Percentiles rank a stretch among this genome's conserved stretches.
Conservation (phyloP, 2,113 vertebrate genomes). For the Callorhinus ursinus region DNA sequence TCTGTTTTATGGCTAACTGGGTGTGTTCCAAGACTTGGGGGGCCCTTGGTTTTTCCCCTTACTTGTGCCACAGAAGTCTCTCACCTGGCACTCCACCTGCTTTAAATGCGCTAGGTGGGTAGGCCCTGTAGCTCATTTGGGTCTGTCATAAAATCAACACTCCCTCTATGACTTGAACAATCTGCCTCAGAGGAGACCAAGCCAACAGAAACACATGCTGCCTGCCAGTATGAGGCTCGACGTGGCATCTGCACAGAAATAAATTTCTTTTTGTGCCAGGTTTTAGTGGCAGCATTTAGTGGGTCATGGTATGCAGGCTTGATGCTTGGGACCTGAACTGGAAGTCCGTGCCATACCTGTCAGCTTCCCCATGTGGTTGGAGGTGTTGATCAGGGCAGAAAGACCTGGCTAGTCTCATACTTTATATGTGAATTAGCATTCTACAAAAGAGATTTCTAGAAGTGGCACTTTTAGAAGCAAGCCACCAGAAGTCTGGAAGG, state of each 20-base stretch:
- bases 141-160: conserved; percentile 49
- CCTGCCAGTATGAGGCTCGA: not conserved
- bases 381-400: not conserved
- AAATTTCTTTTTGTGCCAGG: not conserved
- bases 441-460: not conserved
- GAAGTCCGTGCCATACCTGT: not conserved
- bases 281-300: not conserved
- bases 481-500: not conserved
- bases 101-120: not conserved
- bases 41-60: not conserved
- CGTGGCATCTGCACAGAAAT: conserved; percentile 35
- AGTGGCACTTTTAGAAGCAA: not conserved
- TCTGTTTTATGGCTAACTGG: not conserved
- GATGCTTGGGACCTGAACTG: not conserved
- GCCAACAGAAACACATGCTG: conserved; percentile 21
- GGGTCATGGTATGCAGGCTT: not conserved
- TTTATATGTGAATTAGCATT: not conserved
- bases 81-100: not conserved
- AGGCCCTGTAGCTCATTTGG: not conserved
- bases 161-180: conserved; percentile 24
- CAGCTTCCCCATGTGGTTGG: not conserved
- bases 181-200: conserved; percentile 46
- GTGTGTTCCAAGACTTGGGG: not conserved
- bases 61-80: not conserved
- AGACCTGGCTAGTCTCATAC: not conserved